Evolutionary conservation across 1,140 invertebrate genomes (phyloP).

Genomic region (Tachypleus tridentatus): DNA sequence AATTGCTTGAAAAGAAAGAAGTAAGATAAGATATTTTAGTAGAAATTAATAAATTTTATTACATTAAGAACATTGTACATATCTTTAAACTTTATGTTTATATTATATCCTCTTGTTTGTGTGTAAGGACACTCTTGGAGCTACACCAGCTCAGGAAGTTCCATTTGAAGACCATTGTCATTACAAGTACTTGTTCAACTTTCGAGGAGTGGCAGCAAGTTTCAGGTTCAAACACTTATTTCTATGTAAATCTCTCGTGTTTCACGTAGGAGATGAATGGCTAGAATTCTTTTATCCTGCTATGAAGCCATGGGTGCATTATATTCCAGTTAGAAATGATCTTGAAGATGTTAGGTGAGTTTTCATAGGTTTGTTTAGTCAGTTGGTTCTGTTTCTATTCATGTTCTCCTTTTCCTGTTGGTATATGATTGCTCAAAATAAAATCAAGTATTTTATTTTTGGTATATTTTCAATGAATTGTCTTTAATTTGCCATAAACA

Average conservation of each 20-base stretch:
- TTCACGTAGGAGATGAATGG: conserved; percentile 92
- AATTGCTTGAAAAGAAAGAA: no score
- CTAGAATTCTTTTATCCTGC: conserved; percentile 87
- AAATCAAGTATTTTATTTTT: background rate
- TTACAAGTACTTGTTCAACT: conserved; percentile 79
- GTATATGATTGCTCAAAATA: background rate
- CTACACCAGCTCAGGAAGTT: conserved; percentile 69
- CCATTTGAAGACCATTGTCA: conserved; percentile 82
- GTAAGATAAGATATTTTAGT: no score
- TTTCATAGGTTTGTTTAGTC: background rate
- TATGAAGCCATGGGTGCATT: conserved; percentile 92
- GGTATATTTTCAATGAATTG: background rate
- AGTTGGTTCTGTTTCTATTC: background rate
- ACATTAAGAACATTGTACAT: background rate
- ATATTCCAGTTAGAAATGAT: conserved; percentile 64
- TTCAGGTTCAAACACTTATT: conserved; percentile 96
- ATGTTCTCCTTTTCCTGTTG: background rate
- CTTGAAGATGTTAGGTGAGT: conserved; percentile 49
- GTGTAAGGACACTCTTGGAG: conserved; percentile 68
- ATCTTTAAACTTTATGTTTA: conserved; percentile 17
- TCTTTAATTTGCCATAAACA: background rate
- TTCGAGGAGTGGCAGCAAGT: conserved; percentile 88
- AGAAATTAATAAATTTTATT: no score
- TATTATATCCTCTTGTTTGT: background rate
- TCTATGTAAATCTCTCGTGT: conserved; percentile 84